Percentiles rank a stretch among this genome's conserved stretches.
Conservation (phyloP, 2,113 vertebrate genomes). For the Amblyopsis rosae region DNA sequence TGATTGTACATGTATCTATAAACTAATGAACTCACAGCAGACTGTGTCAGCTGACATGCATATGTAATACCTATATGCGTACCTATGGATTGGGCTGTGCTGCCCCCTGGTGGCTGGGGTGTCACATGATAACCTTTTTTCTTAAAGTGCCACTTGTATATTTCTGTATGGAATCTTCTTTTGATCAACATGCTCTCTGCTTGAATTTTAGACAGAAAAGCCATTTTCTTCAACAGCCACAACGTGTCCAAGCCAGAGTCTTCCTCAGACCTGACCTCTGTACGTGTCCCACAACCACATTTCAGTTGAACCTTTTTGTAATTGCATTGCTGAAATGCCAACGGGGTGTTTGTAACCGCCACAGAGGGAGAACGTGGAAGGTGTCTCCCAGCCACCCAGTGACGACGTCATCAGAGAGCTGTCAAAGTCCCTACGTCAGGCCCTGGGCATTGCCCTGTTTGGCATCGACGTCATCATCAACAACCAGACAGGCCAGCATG, state of each 20-base stretch:
- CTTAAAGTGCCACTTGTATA: background rate
- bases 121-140: background rate
- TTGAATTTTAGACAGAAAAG: constrained; percentile 87
- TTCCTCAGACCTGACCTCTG: constrained; percentile 92
- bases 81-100: constrained; percentile 41
- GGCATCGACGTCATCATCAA: constrained; percentile 98
- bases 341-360: background rate
- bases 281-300: constrained; percentile 66
- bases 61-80: background rate
- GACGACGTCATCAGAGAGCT: constrained; percentile 93
- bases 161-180: background rate
- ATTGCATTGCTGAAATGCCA: background rate
- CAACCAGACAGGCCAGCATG: constrained; percentile 95
- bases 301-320: background rate
- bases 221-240: constrained; percentile 99
- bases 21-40: background rate
- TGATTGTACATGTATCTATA: background rate
- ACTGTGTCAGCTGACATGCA: background rate
- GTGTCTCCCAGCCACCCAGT: constrained; percentile 87
- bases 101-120: constrained; percentile 63
- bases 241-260: constrained; percentile 98
- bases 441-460: constrained; percentile 92
- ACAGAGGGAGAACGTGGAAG: constrained; percentile 95
- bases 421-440: constrained; percentile 86
- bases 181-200: background rate